These are phyloP conservation scores for Ictidomys tridecemlineatus DNA, from an alignment of 2,113 vertebrate species.

Conservation along the genomic window DNA sequence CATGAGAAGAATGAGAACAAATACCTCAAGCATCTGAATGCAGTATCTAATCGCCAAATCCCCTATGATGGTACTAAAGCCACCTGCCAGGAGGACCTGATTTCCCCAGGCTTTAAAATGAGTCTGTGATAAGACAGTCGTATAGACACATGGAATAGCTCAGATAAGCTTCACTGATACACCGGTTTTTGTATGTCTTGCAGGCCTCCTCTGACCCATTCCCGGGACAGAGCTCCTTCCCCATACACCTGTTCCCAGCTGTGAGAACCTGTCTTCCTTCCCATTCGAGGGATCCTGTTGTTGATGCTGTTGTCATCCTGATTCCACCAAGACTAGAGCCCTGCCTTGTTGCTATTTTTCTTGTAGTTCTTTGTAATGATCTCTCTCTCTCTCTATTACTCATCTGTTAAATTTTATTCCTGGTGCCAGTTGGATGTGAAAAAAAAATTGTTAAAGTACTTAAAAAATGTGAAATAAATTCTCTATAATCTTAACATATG, in stretches of 20 bases:
- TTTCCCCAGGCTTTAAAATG: not conserved
- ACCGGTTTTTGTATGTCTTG: not conserved
- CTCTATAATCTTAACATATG: not conserved
- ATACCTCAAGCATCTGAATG: not conserved
- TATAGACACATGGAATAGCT: not conserved
- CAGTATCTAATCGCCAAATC: not conserved
- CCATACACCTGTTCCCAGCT: not conserved
- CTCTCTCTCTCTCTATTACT: not conserved
- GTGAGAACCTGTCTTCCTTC: not conserved
- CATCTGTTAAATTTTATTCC: not conserved
- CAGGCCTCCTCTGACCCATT: not conserved
- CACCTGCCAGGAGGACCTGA: not conserved
- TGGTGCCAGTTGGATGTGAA: not conserved
- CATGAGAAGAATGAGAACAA: not conserved
- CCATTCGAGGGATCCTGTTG: rapidly evolving
- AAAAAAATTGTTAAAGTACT: not conserved
- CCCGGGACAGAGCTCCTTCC: not conserved
- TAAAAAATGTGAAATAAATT: not conserved
- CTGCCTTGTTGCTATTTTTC: not conserved
- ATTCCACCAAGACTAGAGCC: not conserved
- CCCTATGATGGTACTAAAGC: not conserved
- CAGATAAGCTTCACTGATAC: not conserved
- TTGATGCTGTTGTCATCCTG: rapidly evolving
- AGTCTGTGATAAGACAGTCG: not conserved
- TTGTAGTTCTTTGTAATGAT: not conserved